Conservation (phyloP, 2,113 vertebrate genomes). For the Elanus axillaris region DNA sequence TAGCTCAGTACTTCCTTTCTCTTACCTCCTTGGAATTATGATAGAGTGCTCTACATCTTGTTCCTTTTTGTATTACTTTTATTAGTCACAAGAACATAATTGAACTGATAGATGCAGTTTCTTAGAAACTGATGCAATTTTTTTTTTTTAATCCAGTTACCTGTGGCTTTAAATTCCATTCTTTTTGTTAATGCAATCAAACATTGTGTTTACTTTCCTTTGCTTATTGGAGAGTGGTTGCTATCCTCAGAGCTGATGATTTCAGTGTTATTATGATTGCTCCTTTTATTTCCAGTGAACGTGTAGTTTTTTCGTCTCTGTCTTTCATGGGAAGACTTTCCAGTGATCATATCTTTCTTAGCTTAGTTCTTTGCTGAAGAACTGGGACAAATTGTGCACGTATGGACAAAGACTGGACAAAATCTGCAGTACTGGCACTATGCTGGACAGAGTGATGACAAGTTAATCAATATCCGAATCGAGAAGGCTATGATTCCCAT, state of each 20-base stretch:
- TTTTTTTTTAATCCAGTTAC: neutral
- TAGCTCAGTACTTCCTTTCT: conserved; percentile 32
- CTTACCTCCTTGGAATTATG: conserved; percentile 35
- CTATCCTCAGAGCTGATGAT: neutral
- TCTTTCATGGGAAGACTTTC: neutral
- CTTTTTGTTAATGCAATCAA: neutral
- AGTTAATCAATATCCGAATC: neutral
- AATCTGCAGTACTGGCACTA: neutral
- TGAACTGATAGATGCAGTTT: neutral
- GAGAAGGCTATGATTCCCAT: neutral
- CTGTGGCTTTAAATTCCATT: neutral
- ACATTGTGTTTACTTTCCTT: neutral
- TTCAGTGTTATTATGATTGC: neutral
- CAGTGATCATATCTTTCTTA: neutral
- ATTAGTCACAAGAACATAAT: neutral
- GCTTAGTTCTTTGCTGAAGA: neutral
- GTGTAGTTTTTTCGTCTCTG: neutral
- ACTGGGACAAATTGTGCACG: neutral
- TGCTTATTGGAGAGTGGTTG: neutral
- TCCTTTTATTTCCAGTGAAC: neutral
- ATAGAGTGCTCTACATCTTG: neutral
- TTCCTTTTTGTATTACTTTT: neutral
- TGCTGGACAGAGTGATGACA: neutral
- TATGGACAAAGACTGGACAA: neutral
- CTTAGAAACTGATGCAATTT: neutral